These are phyloP conservation scores for Mesorhabditis belari DNA, from an alignment of 2,888 invertebrate genomes.

Conservation along the genomic window DNA sequence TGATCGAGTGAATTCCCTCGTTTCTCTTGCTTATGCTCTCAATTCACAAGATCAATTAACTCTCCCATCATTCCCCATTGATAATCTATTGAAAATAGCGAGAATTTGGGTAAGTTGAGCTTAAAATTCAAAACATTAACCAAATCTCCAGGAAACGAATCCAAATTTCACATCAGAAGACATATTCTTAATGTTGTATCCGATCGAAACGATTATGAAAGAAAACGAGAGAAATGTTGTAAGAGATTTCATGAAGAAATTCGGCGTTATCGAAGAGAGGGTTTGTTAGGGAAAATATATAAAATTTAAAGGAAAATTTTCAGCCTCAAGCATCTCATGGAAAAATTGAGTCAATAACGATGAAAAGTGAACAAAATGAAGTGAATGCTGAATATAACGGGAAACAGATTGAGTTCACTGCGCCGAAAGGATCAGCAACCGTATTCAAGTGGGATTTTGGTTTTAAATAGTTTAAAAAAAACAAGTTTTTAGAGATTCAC, in stretches of 20 bases:
- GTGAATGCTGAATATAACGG: not conserved
- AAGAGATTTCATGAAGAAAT: slow-evolving; percentile 51
- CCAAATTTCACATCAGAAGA: slow-evolving; percentile 66
- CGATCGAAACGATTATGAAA: slow-evolving; percentile 71
- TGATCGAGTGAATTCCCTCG: slow-evolving; percentile 63
- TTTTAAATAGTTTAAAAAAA: no score
- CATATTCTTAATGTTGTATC: slow-evolving; percentile 73
- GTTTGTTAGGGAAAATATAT: not conserved
- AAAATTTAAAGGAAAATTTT: not conserved
- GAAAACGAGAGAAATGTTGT: slow-evolving; percentile 72
- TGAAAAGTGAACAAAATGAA: not conserved
- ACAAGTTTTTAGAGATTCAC: slow-evolving; percentile 6
- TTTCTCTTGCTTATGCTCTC: slow-evolving; percentile 74
- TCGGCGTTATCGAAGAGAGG: slow-evolving; percentile 15
- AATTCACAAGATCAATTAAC: slow-evolving; percentile 57
- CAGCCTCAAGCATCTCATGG: not conserved
- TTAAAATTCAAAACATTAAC: not conserved
- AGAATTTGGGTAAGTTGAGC: slow-evolving; percentile 26
- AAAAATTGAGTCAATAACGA: not conserved
- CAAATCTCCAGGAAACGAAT: slow-evolving; percentile 64
- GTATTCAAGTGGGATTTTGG: no score
- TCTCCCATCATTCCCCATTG: slow-evolving; percentile 83
- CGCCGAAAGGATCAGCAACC: not conserved
- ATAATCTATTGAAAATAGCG: slow-evolving; percentile 24
- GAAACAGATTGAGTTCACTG: not conserved